These are phyloP conservation scores for Leptobrachium ailaonicum DNA, from an alignment of 2,113 vertebrate species.

Conservation along the genomic window DNA sequence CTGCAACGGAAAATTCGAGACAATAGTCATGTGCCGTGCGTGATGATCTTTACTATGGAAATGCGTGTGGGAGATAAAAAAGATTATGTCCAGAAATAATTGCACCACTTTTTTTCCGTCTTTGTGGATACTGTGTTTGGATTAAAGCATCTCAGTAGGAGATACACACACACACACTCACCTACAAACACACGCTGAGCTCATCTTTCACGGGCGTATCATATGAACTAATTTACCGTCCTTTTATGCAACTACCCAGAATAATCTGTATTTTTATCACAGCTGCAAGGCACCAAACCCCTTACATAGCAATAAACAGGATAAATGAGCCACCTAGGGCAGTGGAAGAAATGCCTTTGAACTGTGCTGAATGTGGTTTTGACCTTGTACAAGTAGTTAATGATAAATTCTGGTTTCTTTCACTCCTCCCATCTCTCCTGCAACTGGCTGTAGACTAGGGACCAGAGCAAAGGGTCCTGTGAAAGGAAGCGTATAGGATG, in stretches of 20 bases:
- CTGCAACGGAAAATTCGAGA: too few species aligned
- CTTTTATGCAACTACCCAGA: constrained; percentile 21
- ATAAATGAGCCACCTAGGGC: constrained; percentile 34
- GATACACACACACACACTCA: too few species aligned
- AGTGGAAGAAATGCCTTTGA: constrained; percentile 8
- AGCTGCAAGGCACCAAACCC: not conserved
- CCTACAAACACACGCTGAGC: not conserved
- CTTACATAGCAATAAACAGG: constrained; percentile 38
- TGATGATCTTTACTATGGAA: not conserved
- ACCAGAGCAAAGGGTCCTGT: constrained; percentile 13
- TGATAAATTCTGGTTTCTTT: constrained; percentile 33
- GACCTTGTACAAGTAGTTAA: constrained; percentile 46
- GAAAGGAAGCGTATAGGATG: not conserved
- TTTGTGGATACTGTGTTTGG: not conserved
- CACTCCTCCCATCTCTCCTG: constrained; percentile 17
- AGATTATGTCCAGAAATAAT: too few species aligned
- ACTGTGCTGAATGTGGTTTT: constrained; percentile 22
- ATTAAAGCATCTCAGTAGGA: constrained; percentile 15
- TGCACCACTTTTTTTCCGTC: not conserved
- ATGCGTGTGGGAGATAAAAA: not conserved
- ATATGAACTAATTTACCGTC: constrained; percentile 34
- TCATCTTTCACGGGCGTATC: constrained; percentile 15
- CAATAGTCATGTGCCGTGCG: too few species aligned
- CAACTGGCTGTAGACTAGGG: constrained; percentile 16
- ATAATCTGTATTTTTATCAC: constrained; percentile 36